Evolutionary conservation across 2,888 invertebrate genomes (phyloP), one percentile per base, ranked within the genome.

Genomic region (Scaptomyza tumidula): DNA sequence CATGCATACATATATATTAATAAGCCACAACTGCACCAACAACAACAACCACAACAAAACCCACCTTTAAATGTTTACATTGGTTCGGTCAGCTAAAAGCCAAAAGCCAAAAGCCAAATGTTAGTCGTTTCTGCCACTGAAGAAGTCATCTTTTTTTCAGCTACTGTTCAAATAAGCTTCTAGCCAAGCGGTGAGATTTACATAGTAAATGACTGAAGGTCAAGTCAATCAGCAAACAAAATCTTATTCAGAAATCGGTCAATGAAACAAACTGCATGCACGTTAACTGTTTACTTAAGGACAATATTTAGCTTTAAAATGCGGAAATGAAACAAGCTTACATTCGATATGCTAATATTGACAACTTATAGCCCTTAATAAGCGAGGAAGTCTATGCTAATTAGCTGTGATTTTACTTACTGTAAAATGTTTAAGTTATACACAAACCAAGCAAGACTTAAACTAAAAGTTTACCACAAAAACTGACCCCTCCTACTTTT

Each of bases 71-170:
- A 39, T 73, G 41, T 73, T 80, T 73, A 52, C 61, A 60, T 63
- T 70, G 61, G 41, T 52, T 57, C 54, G 59, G 65, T 49, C 62
- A 45, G 58, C 41, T 9, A 39, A 39, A 14, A 39, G 43, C 16
- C 19, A 39, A 14, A 39, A 19, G 11, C 19, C 41, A 24, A 37
- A 37, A 52, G 27, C 11, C 11, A 14, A 52, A 35, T n/a, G 50
- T 37, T 37, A n/a, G 33, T 27, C 11, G 46, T 46, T 43, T 56
- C 45, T 66, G 80, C 87, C 69, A 78, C 84, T 80, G 81, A 71
- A 86, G 72, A 75, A 70, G 75, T 63, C 37, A 27, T 27, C 7
- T 9, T 6, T 39, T 10, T 41, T n/a, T 62, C 55, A 55, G 56
- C 31, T 57, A 37, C 39, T 83, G 53, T 48, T 49, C 77, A 77